phyloP scores from a whole-genome alignment of 2,888 invertebrate species.

The Melinaea marsaeus region DNA sequence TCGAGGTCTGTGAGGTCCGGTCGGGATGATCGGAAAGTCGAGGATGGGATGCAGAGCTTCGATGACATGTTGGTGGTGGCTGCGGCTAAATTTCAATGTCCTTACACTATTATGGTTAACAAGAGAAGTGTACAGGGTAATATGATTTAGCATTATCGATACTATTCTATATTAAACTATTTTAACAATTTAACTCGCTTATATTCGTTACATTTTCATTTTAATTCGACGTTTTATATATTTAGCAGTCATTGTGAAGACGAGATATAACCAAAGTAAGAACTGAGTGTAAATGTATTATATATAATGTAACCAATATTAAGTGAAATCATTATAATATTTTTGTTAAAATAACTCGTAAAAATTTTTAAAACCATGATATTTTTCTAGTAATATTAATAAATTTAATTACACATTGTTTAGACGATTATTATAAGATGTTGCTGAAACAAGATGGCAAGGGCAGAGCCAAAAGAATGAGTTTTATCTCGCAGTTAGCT shows the following conservation, averaged over 20 bases:
- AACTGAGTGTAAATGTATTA: too few species aligned
- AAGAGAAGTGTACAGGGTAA: slow-evolving; percentile 28
- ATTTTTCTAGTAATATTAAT: background rate
- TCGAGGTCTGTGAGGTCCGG: slow-evolving; percentile 10
- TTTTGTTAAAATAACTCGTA: too few species aligned
- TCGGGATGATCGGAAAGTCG: slow-evolving; percentile 11
- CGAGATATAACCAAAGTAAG: too few species aligned
- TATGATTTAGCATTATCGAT: background rate
- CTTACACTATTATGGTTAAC: slow-evolving; percentile 36
- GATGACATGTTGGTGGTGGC: slow-evolving; percentile 34
- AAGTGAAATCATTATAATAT: too few species aligned
- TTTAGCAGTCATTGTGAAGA: too few species aligned
- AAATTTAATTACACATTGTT: background rate
- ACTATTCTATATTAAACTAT: background rate
- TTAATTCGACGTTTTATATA: too few species aligned
- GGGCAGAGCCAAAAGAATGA: slow-evolving; percentile 29
- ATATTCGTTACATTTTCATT: background rate
- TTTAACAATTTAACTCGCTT: background rate
- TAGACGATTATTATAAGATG: slow-evolving; percentile 35
- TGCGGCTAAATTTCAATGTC: slow-evolving; percentile 39
- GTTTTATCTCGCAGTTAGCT: slow-evolving; percentile 17
- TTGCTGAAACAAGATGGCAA: slow-evolving; percentile 29
- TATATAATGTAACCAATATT: too few species aligned
- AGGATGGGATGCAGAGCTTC: slow-evolving; percentile 31
- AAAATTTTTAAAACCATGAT: too few species aligned